These are phyloP conservation scores for Eulemur rubriventer DNA, from an alignment of 2,797 vertebrate species.

Conservation along the genomic window DNA sequence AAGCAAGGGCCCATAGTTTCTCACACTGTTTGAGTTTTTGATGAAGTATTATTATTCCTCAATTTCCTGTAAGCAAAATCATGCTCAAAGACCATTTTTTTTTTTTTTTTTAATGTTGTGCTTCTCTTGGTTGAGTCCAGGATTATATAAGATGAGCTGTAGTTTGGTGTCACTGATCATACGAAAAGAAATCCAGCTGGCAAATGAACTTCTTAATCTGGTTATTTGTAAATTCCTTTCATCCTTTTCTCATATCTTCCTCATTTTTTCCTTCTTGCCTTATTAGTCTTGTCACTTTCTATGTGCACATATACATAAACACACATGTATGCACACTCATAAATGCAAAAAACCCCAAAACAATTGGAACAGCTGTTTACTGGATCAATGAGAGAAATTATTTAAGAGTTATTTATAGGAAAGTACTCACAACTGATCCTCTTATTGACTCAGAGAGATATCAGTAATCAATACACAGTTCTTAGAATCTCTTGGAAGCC, in stretches of 20 bases:
- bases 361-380: background rate
- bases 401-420: background rate
- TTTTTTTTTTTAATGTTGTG: background rate
- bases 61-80: background rate
- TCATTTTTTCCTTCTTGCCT: background rate
- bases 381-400: background rate
- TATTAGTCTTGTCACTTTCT: background rate
- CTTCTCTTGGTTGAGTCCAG: background rate
- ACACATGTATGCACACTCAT: background rate
- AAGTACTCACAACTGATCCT: background rate
- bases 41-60: background rate
- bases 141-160: background rate
- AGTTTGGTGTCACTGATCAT: background rate
- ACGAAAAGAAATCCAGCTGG: background rate
- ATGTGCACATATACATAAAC: background rate
- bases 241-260: background rate
- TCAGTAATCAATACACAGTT: background rate
- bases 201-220: background rate
- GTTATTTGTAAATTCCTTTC: background rate
- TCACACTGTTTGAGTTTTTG: background rate
- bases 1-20: background rate
- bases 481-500: background rate
- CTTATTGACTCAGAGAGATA: background rate
- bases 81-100: background rate
- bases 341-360: background rate